Conservation (phyloP, 2,888 invertebrate genomes). For the Lasioglossum pauxillum region DNA sequence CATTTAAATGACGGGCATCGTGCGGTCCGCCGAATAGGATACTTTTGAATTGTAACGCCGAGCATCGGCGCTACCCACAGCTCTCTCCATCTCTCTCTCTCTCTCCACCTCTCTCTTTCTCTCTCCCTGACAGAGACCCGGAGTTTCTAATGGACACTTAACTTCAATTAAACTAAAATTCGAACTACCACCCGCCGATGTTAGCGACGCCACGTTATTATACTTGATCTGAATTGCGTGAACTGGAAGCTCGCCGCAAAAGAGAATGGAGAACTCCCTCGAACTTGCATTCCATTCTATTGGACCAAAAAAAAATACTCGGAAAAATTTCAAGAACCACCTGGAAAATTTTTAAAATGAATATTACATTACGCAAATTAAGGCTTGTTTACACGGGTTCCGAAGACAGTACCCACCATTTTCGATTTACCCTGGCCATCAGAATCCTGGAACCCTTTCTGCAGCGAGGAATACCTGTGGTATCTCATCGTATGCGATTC, state of each 20-base stretch:
- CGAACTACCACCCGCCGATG: slow-evolving; percentile 49
- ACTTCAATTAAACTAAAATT: slow-evolving; percentile 71
- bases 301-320: not conserved
- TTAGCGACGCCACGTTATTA: slow-evolving; percentile 57
- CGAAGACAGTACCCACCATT: not conserved
- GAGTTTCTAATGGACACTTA: slow-evolving; percentile 68
- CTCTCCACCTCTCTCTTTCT: too few relatives aligned
- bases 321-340: not conserved
- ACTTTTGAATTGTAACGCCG: slow-evolving; percentile 61
- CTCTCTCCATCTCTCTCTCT: not conserved
- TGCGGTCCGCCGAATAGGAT: slow-evolving; percentile 59
- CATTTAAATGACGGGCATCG: slow-evolving; percentile 59
- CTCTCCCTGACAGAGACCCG: slow-evolving; percentile 41
- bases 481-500: not conserved
- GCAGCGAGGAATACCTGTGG: not conserved
- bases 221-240: slow-evolving; percentile 53
- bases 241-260: slow-evolving; percentile 34
- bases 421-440: not conserved
- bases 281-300: slow-evolving; percentile 36
- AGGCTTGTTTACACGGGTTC: too few relatives aligned
- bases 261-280: slow-evolving; percentile 36
- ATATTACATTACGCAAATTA: too few relatives aligned
- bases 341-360: too few relatives aligned
- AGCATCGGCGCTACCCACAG: slow-evolving; percentile 35
- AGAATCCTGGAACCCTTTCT: not conserved